Percentiles rank a stretch among this genome's conserved stretches.
Conservation (phyloP, 2,888 invertebrate species). For the Diadromus collaris region DNA sequence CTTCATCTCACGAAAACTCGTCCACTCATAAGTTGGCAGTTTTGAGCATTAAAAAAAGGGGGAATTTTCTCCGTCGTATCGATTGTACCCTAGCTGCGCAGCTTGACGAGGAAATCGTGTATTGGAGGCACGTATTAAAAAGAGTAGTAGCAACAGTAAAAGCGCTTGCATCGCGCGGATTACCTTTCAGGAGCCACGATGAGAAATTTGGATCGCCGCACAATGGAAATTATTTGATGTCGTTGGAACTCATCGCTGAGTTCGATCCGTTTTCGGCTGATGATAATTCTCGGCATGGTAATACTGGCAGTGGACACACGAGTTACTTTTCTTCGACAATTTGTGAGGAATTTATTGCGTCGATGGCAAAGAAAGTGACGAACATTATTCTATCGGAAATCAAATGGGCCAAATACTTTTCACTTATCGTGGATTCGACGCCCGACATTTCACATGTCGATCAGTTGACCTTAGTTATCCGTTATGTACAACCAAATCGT, state of each 20-base stretch:
- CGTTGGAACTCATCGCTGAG: conserved; percentile 68
- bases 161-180: conserved; percentile 62
- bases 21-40: conserved; percentile 45
- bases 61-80: conserved; percentile 34
- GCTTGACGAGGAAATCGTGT: conserved; percentile 57
- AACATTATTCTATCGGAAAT: conserved; percentile 44
- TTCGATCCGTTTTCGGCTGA: conserved; percentile 68
- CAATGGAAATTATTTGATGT: conserved; percentile 71
- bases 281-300: conserved; percentile 67
- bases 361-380: conserved; percentile 67
- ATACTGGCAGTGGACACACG: conserved; percentile 64
- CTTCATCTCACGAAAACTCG: conserved; percentile 54
- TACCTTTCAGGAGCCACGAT: conserved; percentile 68
- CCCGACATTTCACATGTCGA: conserved; percentile 60
- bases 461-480: conserved; percentile 64
- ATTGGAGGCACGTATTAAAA: conserved; percentile 67
- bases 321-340: conserved; percentile 69
- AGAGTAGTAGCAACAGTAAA: conserved; percentile 66
- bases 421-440: conserved; percentile 67
- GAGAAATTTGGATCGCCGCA: conserved; percentile 65
- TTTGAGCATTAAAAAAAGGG: conserved; percentile 44
- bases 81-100: conserved; percentile 50
- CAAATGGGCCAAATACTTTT: conserved; percentile 62
- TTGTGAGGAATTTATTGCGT: conserved; percentile 70
- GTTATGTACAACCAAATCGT: conserved; percentile 66